Percentiles rank a stretch among this genome's conserved stretches.
These are phyloP conservation scores for Anhinga rufa DNA, from an alignment of 2,113 vertebrate genomes.

Conservation along the genomic window DNA sequence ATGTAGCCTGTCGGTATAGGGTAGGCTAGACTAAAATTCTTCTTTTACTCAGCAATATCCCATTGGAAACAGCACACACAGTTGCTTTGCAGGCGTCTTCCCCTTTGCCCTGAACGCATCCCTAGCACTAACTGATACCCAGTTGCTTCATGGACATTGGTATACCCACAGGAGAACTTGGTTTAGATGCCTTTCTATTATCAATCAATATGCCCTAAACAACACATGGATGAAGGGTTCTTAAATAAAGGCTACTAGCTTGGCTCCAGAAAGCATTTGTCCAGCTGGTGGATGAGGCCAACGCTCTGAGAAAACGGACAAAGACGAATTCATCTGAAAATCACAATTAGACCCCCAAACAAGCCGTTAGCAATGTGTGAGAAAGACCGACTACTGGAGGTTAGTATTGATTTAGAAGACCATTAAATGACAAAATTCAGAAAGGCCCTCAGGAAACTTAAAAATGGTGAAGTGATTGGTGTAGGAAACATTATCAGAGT, in stretches of 20 bases:
- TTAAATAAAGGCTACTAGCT: background rate
- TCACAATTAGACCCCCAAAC: background rate
- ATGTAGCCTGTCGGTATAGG: accelerated
- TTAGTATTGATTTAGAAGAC: background rate
- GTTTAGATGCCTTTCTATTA: background rate
- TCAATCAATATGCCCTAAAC: background rate
- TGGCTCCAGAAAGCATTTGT: background rate
- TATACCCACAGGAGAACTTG: background rate
- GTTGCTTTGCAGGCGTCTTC: background rate
- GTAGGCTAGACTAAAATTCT: background rate
- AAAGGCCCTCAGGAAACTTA: background rate
- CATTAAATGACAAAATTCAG: background rate
- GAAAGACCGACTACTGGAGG: background rate
- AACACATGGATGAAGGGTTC: background rate
- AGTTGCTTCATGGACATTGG: accelerated
- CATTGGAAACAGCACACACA: background rate
- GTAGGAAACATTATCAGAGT: background rate
- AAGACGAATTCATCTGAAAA: background rate
- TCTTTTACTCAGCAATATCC: background rate
- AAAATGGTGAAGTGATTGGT: background rate
- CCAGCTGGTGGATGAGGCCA: background rate
- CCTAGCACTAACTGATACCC: background rate
- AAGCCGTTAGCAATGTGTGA: background rate
- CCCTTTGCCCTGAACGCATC: background rate
- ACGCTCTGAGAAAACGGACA: background rate